phyloP scores from a whole-genome alignment of 2,888 invertebrate species.

The Cryptosula pallasiana region DNA sequence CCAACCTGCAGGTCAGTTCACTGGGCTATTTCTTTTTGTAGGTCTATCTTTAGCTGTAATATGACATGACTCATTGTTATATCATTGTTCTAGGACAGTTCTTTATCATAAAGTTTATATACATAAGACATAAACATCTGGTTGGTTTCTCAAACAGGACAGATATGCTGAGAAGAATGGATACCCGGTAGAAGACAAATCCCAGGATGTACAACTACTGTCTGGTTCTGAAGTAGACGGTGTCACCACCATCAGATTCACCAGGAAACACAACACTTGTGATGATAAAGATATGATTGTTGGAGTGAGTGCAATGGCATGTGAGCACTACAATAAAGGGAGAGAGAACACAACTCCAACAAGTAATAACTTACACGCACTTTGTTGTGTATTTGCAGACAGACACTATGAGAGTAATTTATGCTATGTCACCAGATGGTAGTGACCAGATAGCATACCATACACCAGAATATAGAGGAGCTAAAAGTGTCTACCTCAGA shows the following conservation, averaged over 20 bases:
- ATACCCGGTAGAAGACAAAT: slow-evolving; percentile 24
- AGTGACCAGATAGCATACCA: slow-evolving; percentile 23
- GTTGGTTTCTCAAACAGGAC: slow-evolving; percentile 20
- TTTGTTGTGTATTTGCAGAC: slow-evolving; percentile 5
- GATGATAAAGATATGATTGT: slow-evolving; percentile 25
- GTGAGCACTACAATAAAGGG: no score
- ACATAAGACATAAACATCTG: no score
- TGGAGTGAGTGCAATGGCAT: no score
- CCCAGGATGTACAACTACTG: slow-evolving; percentile 26
- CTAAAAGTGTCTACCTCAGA: slow-evolving; percentile 25
- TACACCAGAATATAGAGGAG: slow-evolving; percentile 22
- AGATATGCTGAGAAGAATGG: slow-evolving; percentile 4
- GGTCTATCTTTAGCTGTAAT: no score
- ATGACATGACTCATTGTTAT: no score
- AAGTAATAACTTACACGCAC: no score
- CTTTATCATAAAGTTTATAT: no score
- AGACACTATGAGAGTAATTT: slow-evolving; percentile 25
- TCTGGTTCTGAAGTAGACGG: slow-evolving; percentile 26
- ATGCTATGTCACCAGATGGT: slow-evolving; percentile 25
- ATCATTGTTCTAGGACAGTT: no score
- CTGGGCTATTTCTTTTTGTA: no score
- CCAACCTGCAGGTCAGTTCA: slow-evolving; percentile 34
- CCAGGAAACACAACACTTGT: slow-evolving; percentile 26
- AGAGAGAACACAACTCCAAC: no score
- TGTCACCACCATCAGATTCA: slow-evolving; percentile 26